Evolutionary conservation across 2,113 vertebrate genomes (phyloP), one percentile per base, ranked within the genome.

Genomic region (Sprattus sprattus): DNA sequence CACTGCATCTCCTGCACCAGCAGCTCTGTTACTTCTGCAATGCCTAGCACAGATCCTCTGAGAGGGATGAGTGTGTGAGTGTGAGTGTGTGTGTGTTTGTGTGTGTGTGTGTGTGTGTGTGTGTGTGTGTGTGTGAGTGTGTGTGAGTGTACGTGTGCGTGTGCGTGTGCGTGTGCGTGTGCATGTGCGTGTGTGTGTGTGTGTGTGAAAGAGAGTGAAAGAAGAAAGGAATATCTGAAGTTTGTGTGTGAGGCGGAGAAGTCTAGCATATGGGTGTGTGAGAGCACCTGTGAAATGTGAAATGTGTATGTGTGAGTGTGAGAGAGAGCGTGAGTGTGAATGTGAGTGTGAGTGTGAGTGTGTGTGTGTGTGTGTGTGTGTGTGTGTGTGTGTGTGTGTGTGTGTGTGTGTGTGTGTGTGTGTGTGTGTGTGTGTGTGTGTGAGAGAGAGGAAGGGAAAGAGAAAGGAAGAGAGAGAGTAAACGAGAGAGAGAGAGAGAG

Each of bases 1-100:
- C 52, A 54, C 52, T 54, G 52, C 52, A 54, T 15, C 52, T 54
- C 16, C 52, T 54, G 52, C 52, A 54, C 52, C 52, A 54, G 15
- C 13, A 54, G 52, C 11, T 16, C 47, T 49, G 47, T 49, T 49
- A 49, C 47, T 49, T 49, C 52, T 54, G 52, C 52, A 54, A 54
- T 54, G 52, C 39, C 39, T 39, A 39, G 39, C 52, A 54, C 52
- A 54, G 52, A 54, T 54, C 52, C 13, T 52, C 13, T 15, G 10
- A 52, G 13, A 88, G 88, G 86, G 45, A 22, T 83, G 81, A 50
- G 44, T 44, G 49, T 82, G 45, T 82, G 0, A 25, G 16, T 52
- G 25, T 32, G 28, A 13, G 47, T 25, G 47, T n/a, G n/a, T 50
- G 6, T 49, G 44, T 49, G n/a, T 25, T 8, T 22, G 32, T 49